Conservation (phyloP, 2,113 vertebrate genomes). For the Maccullochella peelii region DNA sequence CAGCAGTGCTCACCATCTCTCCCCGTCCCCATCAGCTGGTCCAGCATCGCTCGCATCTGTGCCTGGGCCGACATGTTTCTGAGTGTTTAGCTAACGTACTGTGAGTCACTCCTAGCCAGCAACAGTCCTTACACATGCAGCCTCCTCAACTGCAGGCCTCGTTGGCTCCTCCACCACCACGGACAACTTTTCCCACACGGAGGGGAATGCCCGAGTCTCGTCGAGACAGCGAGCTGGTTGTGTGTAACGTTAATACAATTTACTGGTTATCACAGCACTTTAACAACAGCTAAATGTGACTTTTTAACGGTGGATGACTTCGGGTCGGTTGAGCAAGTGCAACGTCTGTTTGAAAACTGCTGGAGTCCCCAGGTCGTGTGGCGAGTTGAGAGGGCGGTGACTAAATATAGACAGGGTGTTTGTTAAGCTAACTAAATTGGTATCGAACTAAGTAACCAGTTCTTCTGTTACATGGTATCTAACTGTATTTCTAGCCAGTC, state of each 20-base stretch:
- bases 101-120: conserved; percentile 57
- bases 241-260: neutral
- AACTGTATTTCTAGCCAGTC: conserved; percentile 21
- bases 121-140: conserved; percentile 71
- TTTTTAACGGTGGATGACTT: conserved; percentile 47
- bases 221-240: neutral
- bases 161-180: conserved; percentile 28
- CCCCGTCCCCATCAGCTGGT: conserved; percentile 98
- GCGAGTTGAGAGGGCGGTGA: conserved; percentile 40
- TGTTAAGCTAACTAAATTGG: conserved; percentile 15
- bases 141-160: conserved; percentile 67
- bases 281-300: conserved; percentile 30
- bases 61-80: conserved; percentile 96
- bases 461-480: conserved; percentile 22
- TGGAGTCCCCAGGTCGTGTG: conserved; percentile 44
- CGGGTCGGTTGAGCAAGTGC: conserved; percentile 56
- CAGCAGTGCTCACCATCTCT: conserved; percentile 91
- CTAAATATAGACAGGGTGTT: conserved; percentile 28
- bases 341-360: conserved; percentile 70
- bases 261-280: conserved; percentile 20
- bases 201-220: conserved; percentile 16
- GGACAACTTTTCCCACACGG: conserved; percentile 61
- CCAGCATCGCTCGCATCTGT: conserved; percentile 98
- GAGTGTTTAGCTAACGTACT: conserved; percentile 11
- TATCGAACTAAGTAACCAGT: neutral